Percentiles rank a stretch among this genome's conserved stretches.
Conservation (phyloP, 2,888 invertebrate genomes). For the Standfussiana lucernea region DNA sequence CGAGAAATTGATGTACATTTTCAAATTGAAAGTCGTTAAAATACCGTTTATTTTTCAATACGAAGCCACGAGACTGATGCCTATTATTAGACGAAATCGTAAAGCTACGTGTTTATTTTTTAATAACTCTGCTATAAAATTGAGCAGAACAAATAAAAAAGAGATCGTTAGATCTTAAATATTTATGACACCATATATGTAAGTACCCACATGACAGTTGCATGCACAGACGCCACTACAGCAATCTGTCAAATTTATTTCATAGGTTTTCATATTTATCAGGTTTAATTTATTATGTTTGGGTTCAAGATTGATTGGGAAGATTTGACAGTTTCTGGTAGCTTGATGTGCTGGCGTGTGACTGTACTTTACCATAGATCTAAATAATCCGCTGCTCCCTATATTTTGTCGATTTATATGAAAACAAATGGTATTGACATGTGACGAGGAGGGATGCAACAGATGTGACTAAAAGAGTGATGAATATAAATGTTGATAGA, state of each 20-base stretch:
- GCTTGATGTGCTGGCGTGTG: too few species aligned
- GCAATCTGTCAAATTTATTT: too few species aligned
- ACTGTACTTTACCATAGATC: background rate
- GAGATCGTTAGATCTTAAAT: background rate
- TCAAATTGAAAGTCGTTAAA: slow-evolving; percentile 2
- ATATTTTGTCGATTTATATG: background rate
- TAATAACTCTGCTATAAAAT: slow-evolving; percentile 4
- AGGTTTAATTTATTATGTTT: too few species aligned
- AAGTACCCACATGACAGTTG: too few species aligned
- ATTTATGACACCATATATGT: background rate
- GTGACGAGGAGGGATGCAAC: too few species aligned
- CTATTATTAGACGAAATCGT: slow-evolving; percentile 31
- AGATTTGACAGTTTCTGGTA: too few species aligned
- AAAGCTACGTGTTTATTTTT: slow-evolving; percentile 28
- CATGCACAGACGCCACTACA: too few species aligned
- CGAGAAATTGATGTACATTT: slow-evolving; percentile 9
- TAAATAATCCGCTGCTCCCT: background rate
- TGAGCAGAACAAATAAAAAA: slow-evolving; percentile 10
- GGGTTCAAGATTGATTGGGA: too few species aligned
- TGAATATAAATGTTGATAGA: too few species aligned
- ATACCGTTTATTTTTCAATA: slow-evolving; percentile 19
- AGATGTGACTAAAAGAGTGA: too few species aligned
- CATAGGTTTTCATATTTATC: too few species aligned
- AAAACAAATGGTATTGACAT: too few species aligned
- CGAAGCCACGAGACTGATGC: slow-evolving; percentile 1